phyloP scores from a whole-genome alignment of 2,797 vertebrate genomes.

The Sitta carolinensis region DNA sequence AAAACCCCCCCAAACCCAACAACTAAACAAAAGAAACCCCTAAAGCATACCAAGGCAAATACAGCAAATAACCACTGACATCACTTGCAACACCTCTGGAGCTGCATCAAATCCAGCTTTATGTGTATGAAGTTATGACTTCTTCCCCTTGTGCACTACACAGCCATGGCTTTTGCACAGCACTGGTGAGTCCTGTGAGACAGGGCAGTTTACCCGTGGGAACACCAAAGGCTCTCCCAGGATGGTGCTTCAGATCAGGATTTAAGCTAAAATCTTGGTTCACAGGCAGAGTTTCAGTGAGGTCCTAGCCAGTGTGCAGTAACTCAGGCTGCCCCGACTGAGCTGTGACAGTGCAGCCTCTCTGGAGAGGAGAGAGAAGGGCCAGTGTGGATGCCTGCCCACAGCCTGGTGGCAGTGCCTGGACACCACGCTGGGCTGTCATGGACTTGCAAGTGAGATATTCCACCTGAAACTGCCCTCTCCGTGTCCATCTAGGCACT shows the following conservation, averaged over 20 bases:
- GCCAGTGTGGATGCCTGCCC: accelerated
- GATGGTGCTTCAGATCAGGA: not conserved
- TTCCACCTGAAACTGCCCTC: not conserved
- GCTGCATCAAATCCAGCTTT: not conserved
- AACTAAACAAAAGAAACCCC: not conserved
- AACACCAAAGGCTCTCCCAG: not conserved
- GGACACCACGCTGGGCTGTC: not conserved
- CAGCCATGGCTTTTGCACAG: not conserved
- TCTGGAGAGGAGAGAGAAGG: not conserved
- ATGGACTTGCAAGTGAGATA: not conserved
- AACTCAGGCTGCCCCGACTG: not conserved
- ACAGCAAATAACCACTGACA: not conserved
- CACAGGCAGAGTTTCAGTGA: not conserved
- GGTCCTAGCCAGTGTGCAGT: not conserved
- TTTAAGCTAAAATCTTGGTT: not conserved
- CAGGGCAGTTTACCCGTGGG: not conserved
- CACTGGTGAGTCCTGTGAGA: not conserved
- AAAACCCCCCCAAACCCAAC: not conserved
- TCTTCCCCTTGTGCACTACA: accelerated
- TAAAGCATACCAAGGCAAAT: not conserved
- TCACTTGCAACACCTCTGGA: not conserved
- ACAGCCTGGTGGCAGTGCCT: not conserved
- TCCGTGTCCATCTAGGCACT: not conserved
- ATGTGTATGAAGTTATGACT: not conserved
- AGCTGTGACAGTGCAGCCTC: not conserved